phyloP scores from a whole-genome alignment of 2,797 vertebrate genomes.

The Sciurus vulgaris region DNA sequence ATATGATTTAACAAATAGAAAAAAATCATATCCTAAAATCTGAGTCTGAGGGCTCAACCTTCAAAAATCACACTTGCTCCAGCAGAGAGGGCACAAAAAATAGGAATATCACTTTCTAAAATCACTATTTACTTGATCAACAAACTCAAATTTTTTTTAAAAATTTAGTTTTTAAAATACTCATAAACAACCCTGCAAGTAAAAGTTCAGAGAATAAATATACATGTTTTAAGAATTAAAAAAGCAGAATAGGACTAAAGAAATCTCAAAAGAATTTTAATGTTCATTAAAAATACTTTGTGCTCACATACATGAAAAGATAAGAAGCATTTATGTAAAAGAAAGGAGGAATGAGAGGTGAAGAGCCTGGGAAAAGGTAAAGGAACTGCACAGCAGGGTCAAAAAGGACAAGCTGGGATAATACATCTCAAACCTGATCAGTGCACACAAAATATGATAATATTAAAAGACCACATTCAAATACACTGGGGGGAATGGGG shows the following conservation, averaged over 20 bases:
- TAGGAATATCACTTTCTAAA: background rate
- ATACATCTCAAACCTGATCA: background rate
- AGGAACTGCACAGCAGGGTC: background rate
- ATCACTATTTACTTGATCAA: background rate
- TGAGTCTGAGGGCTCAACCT: background rate
- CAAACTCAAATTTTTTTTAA: conserved; percentile 9
- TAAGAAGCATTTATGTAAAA: background rate
- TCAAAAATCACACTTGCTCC: background rate
- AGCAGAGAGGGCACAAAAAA: background rate
- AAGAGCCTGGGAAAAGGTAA: too few relatives aligned
- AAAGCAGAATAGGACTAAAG: too few relatives aligned
- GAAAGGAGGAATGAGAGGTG: background rate
- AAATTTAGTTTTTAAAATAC: background rate
- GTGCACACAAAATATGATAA: background rate
- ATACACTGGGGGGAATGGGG: background rate
- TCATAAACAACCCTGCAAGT: too few relatives aligned
- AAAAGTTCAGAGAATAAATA: too few relatives aligned
- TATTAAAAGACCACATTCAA: background rate
- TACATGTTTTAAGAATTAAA: background rate
- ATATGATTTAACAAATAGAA: background rate
- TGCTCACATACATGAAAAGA: background rate
- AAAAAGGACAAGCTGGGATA: background rate
- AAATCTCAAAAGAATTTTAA: background rate
- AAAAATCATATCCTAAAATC: background rate
- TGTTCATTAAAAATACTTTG: background rate